These are phyloP conservation scores for Phylloscopus trochilus DNA, from an alignment of 2,113 vertebrate species.

Conservation along the genomic window DNA sequence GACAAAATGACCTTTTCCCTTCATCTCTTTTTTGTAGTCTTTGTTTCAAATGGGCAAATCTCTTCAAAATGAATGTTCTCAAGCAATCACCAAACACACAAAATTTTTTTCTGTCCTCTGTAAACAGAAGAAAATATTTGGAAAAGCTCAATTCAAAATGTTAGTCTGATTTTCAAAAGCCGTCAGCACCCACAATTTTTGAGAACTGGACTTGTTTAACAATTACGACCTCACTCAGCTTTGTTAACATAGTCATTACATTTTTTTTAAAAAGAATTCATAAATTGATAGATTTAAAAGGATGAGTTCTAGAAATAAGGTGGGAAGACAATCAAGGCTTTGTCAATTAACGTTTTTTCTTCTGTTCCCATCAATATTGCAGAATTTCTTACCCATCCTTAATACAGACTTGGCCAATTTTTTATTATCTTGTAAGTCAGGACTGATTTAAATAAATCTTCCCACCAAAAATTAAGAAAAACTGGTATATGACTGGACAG, in stretches of 20 bases:
- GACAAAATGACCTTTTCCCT: not conserved
- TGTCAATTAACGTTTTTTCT: not conserved
- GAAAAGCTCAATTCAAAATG: not conserved
- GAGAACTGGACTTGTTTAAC: not conserved
- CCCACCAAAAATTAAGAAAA: not conserved
- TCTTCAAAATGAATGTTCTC: constrained; percentile 13
- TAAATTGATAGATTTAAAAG: not conserved
- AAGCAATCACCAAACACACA: not conserved
- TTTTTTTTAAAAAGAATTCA: not conserved
- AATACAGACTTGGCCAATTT: not conserved
- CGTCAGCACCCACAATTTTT: not conserved
- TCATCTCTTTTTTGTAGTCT: not conserved
- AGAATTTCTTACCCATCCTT: not conserved
- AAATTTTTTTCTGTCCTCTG: not conserved
- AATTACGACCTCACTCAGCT: not conserved
- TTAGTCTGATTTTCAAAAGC: not conserved
- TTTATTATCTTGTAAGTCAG: not conserved
- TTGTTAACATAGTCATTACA: not conserved
- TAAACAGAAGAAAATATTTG: not conserved
- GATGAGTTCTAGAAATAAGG: not conserved
- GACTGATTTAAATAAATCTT: not conserved
- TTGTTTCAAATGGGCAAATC: constrained; percentile 37
- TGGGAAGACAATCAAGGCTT: not conserved
- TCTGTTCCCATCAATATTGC: not conserved
- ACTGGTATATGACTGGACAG: not conserved